Base-by-base conservation (phyloP, 2,797 vertebrate genomes). In the Urocyon cinereoargenteus region DNA sequence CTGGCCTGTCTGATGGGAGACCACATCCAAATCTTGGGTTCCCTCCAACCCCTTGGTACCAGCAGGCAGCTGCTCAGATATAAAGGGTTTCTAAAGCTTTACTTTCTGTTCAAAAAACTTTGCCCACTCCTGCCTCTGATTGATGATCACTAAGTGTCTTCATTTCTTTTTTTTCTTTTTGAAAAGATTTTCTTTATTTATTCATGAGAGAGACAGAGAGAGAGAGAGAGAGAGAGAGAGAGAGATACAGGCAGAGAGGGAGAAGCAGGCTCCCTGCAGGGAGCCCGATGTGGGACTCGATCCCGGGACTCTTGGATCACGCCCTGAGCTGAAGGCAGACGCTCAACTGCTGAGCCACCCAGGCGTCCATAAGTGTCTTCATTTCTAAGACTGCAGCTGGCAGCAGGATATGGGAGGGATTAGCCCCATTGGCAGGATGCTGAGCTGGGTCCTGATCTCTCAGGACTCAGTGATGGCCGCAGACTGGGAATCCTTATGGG, bases 51-150 rank as follows among this genome's bases (percentile, higher is more conserved):
- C 15, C 13, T 86, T 61, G 57, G n/a, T 28, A 21, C 40, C 8
- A 22, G 64, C 89, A 66, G 51, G 45, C 0, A 21, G 34, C 34
- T 73, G 81, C 70, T 68, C 73, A 10, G 61, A 55, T 79, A 10
- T n/a, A 31, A 68, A 85, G 61, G 36, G 34, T 70, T 61, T 91
- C 81, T 79, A 51, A 75, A 73, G 18, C 45, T 96, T 94, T 90
- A 34, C 18, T 90, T 93, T 95, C 36, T 88, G 77, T 57, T 91
- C 3, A 18, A 34, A 18, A 72, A 70, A 5, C 40, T 8, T 24
- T 68, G 53, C 49, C 62, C 21, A 13, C 45, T 86, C 51, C 68
- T 84, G 83, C 64, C 55, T 57, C 66, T 70, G 88, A 24, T 3
- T 53, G 61, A 73, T 90, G 40, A 45, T 45, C 7, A 0, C 40